Evolutionary conservation across 2,888 invertebrate genomes (phyloP).

Genomic region (Drosophila meridionalis): DNA sequence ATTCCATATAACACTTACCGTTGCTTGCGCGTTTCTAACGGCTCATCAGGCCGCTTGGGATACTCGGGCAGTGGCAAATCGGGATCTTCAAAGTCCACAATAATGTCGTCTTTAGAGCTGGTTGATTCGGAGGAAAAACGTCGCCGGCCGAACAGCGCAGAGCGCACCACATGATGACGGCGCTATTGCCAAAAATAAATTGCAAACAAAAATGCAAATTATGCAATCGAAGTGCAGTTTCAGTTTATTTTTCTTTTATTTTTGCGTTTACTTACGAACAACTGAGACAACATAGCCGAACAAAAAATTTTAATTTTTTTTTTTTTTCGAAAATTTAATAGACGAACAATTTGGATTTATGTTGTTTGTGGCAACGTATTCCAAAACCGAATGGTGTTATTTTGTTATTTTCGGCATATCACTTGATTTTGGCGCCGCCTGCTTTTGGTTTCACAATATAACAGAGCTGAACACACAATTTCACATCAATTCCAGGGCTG

Average conservation of each 20-base stretch:
- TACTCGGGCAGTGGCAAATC: slow-evolving; percentile 87
- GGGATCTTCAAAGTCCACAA: slow-evolving; percentile 81
- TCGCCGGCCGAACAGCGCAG: slow-evolving; percentile 30
- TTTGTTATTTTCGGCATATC: not conserved
- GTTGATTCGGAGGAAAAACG: slow-evolving; percentile 10
- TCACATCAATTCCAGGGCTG: slow-evolving; percentile 17
- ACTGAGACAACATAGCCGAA: slow-evolving; percentile 33
- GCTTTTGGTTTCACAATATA: slow-evolving; percentile 18
- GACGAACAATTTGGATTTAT: slow-evolving; percentile 32
- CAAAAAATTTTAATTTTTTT: not conserved
- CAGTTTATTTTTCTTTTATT: not conserved
- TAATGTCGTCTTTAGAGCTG: slow-evolving; percentile 34
- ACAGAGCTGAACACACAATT: slow-evolving; percentile 19
- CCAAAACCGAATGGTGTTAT: slow-evolving; percentile 10
- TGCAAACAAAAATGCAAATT: slow-evolving; percentile 20
- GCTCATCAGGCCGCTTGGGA: slow-evolving; percentile 87
- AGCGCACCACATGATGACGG: slow-evolving; percentile 36
- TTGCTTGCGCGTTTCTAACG: slow-evolving; percentile 87
- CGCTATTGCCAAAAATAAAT: slow-evolving; percentile 33
- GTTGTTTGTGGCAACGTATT: slow-evolving; percentile 4
- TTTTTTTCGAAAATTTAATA: slow-evolving; percentile 3
- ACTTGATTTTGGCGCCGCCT: slow-evolving; percentile 46
- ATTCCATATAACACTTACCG: slow-evolving; percentile 84
- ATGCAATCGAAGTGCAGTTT: slow-evolving; percentile 32
- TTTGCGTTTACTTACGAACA: slow-evolving; percentile 37